Base-by-base conservation (phyloP, 2,113 vertebrate species). In the Hemicordylus capensis region DNA sequence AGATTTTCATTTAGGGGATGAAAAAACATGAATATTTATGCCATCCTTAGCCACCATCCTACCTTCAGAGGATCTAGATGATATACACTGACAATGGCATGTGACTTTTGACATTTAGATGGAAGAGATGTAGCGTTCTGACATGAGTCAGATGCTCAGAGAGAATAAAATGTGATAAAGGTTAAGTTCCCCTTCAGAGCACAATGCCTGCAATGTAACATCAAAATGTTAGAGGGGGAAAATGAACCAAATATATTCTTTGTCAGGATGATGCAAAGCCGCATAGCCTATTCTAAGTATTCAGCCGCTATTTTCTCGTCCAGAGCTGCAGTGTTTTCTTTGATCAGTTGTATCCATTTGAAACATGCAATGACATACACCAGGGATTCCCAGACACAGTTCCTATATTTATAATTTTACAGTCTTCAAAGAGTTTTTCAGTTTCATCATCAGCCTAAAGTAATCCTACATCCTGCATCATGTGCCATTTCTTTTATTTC, bases 311-410 rank as follows among this genome's bases (percentile, higher is more conserved):
- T 34, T 76, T 91, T 90, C 81, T 90, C 56, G 88, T 82, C 82
- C 44, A 74, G 88, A 69, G 64, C 37, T 3, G 0, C 73, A 44
- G 58, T 79, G 85, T 88, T 86, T 66, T 54, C 85, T 95, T 95
- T 93, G 64, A 89, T 95, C 93, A 94, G 59, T 85, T 88, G 87
- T 54, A 92, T 82, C 74, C 46, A 63, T 77, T 73, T 90, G 88
- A 84, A 91, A 78, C 89, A 80, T 67, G 70, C 37, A 80, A 89
- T 1, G 14, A 89, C 83, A 79, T 46, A 75, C 56, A 83, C 9
- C 74, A 42, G 63, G 91, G 42, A 80, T 80, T 88, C 0, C 46
- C 86, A 93, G 83, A 83, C 31, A 85, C 56, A 80, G 48, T 90
- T 90, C 81, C 77, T 81, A 51, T 82, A 88, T 93, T 94, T 87